Evolutionary conservation across 2,888 invertebrate genomes (phyloP), one percentile per base, ranked within the genome.

Genomic region (Mimachlamys varia): DNA sequence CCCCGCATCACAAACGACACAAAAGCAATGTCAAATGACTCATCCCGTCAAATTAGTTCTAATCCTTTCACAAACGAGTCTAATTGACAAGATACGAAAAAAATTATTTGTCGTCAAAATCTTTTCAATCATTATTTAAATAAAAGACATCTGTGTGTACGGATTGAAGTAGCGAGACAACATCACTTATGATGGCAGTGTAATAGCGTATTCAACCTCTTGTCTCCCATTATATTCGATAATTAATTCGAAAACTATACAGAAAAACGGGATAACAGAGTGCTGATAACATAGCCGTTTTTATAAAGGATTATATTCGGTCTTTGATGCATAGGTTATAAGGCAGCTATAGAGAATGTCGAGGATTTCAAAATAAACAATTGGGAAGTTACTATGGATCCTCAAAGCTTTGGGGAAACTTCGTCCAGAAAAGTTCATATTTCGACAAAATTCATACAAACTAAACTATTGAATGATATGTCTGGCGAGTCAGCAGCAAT

Each of bases 91-190:
- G 76, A 76, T 33, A 76, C 22, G 33, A 76, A 76, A 76, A 27
- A 76, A 76, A 76, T 33, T 27, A 33, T 27, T 76, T 76, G 76
- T 76, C 76, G 33, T 76, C 76, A 76, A 76, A 76, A 33, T 76
- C 76, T 27, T 76, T 76, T 76, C 33, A 76, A 76, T 76, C 76
- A 76, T 33, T 76, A 76, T 76, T 76, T 27, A 76, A 76, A 76
- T 76, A 76, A 76, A 76, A 76, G 33, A 76, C 76, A 76, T 76
- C 76, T 76, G 76, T 76, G 76, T 76, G 76, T 76, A 10, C 1
- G 7, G 22, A 33, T 27, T 33, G 76, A 33, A 33, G 27, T 76
- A 15, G 33, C 76, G 76, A 76, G 76, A 76, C 76, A 76, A 76
- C 10, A 76, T 22, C 76, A 76, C 58, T 58, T 58, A n/a, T 76